phyloP scores from a whole-genome alignment of 2,113 vertebrate genomes.

The Anolis sagrei region DNA sequence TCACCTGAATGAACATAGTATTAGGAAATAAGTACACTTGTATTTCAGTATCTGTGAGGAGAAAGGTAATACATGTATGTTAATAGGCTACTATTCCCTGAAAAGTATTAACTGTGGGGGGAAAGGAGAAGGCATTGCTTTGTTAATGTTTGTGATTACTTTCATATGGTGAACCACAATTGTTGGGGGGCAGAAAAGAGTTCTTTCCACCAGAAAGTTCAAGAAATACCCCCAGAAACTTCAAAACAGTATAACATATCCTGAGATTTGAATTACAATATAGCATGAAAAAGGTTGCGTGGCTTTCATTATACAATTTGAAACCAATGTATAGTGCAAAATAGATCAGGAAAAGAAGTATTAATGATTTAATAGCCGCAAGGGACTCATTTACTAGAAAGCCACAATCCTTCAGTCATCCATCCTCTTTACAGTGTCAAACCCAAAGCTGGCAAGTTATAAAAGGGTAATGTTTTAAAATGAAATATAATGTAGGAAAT shows the following conservation, averaged over 20 bases:
- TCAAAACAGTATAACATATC: constrained; percentile 52
- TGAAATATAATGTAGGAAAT: constrained; percentile 12
- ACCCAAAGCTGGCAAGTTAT: constrained; percentile 3
- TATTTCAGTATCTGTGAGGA: not conserved
- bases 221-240: constrained; percentile 56
- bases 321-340: constrained; percentile 53
- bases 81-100: constrained; percentile 27
- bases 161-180: constrained; percentile 57
- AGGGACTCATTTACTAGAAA: not conserved
- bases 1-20: constrained; percentile 39
- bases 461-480: constrained; percentile 2
- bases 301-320: constrained; percentile 47
- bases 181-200: constrained; percentile 41
- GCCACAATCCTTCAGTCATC: not conserved
- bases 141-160: constrained; percentile 63
- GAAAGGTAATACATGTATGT: constrained; percentile 13
- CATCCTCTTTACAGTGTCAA: not conserved
- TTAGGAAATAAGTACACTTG: not conserved
- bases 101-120: constrained; percentile 36
- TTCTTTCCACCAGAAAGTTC: constrained; percentile 58
- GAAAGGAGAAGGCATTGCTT: constrained; percentile 36
- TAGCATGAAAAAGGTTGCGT: constrained; percentile 40
- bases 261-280: constrained; percentile 54
- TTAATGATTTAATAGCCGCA: constrained; percentile 17
- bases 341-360: constrained; percentile 30